A percentile compares a stretch with the other conserved stretches of the same genome.
phyloP scores from a whole-genome alignment of 2,888 invertebrate species.

The Noctuana brunneofusca region DNA sequence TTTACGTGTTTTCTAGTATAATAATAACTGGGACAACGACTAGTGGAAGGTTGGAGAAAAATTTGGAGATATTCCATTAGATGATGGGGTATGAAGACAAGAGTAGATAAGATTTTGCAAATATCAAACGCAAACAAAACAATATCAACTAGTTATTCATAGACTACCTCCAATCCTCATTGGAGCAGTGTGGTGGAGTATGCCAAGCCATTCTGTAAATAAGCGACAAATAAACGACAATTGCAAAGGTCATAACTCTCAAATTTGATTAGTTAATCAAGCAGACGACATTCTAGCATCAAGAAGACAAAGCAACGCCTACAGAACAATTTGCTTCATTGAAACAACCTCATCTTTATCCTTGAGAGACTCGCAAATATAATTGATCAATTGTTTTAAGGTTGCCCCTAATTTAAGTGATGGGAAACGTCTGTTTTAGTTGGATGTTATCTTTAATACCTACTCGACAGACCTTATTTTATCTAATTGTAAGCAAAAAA shows the following conservation, averaged over 20 bases:
- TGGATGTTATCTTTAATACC: background rate
- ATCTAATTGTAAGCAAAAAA: no score
- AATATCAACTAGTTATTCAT: no score
- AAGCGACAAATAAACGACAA: background rate
- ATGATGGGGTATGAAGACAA: no score
- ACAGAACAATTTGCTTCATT: constrained; percentile 47
- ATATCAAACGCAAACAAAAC: no score
- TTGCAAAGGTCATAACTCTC: constrained; percentile 8
- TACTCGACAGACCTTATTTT: no score
- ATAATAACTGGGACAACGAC: background rate
- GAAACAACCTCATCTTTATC: constrained; percentile 34
- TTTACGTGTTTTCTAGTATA: background rate
- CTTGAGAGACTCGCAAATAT: constrained; percentile 35
- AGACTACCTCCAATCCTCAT: no score
- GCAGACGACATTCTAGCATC: background rate
- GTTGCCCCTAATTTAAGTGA: constrained; percentile 22
- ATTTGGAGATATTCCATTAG: background rate
- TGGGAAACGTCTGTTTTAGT: constrained; percentile 5
- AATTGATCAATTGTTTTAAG: constrained; percentile 36
- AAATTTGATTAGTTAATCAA: constrained; percentile 27
- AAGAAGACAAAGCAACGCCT: constrained; percentile 39
- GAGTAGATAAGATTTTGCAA: no score
- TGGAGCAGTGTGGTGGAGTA: no score
- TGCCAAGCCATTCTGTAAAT: background rate
- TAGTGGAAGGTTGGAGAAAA: no score